Percentiles rank a stretch among this genome's conserved stretches.
These are phyloP conservation scores for Microcebus tavaratra DNA, from an alignment of 2,113 vertebrate species.

Conservation along the genomic window DNA sequence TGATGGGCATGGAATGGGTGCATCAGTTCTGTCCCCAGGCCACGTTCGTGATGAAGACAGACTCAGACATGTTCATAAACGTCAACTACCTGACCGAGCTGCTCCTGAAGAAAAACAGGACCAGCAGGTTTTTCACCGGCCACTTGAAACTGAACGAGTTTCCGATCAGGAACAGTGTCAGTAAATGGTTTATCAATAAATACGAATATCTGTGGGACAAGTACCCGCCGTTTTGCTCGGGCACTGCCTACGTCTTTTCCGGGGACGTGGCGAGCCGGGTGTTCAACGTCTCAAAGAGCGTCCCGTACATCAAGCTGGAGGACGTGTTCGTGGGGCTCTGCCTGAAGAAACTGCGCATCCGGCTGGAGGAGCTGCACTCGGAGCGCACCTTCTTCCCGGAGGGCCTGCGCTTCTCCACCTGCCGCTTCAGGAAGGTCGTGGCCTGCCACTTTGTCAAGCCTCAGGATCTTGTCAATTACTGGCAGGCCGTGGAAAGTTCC, in stretches of 20 bases:
- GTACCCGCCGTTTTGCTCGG: constrained; percentile 87
- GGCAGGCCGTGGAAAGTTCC: constrained; percentile 76
- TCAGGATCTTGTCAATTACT: constrained; percentile 74
- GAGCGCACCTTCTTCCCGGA: constrained; percentile 82
- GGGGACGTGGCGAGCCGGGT: constrained; percentile 80
- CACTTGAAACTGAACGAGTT: constrained; percentile 80
- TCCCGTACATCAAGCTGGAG: constrained; percentile 85
- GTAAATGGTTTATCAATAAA: constrained; percentile 86
- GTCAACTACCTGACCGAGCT: constrained; percentile 83
- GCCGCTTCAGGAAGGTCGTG: constrained; percentile 82
- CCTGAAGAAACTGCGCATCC: constrained; percentile 80
- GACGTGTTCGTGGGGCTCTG: constrained; percentile 89
- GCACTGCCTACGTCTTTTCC: constrained; percentile 87
- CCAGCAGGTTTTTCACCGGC: constrained; percentile 82
- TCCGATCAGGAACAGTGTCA: constrained; percentile 77
- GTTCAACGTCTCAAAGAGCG: constrained; percentile 62
- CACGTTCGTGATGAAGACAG: constrained; percentile 87
- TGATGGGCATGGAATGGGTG: constrained; percentile 88
- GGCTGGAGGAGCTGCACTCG: constrained; percentile 79
- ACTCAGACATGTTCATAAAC: constrained; percentile 88
- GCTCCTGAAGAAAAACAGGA: constrained; percentile 82
- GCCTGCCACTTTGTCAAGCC: constrained; percentile 81
- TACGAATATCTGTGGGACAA: constrained; percentile 77
- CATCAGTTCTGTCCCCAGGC: constrained; percentile 81
- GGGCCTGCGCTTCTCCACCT: constrained; percentile 76